These are phyloP conservation scores for Auanema freiburgensis DNA, from an alignment of 2,888 invertebrate genomes.

Conservation along the genomic window DNA sequence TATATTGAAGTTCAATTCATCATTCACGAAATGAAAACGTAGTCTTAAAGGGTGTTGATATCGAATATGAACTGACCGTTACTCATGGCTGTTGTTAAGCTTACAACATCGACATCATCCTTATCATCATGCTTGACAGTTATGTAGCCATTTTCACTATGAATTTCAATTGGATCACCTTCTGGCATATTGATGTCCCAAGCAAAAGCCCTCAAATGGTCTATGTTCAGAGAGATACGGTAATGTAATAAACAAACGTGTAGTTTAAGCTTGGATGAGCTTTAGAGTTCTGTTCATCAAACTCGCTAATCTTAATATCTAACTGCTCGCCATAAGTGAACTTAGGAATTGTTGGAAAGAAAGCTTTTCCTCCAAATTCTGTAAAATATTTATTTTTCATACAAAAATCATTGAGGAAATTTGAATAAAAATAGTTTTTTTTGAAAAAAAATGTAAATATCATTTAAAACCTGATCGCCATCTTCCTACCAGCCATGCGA, in stretches of 20 bases:
- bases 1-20: constrained; percentile 1
- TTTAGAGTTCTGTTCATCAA: constrained; percentile 10
- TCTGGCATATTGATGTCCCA: constrained; percentile 61
- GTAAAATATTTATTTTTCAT: constrained; percentile 6
- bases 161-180: constrained; percentile 57
- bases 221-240: background rate
- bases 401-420: constrained; percentile 2
- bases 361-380: constrained; percentile 37
- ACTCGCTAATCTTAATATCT: constrained; percentile 52
- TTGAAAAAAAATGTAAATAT: background rate
- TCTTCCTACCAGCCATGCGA: constrained; percentile 62
- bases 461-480: constrained; percentile 63
- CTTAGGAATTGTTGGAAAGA: constrained; percentile 64
- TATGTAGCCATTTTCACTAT: constrained; percentile 63
- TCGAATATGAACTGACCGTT: constrained; percentile 44
- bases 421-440: constrained; percentile 4
- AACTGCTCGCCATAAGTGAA: constrained; percentile 64
- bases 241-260: constrained; percentile 47
- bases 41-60: background rate
- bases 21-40: constrained; percentile 3
- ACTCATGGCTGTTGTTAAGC: constrained; percentile 61
- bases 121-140: constrained; percentile 37
- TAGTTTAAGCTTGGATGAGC: constrained; percentile 53
- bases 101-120: constrained; percentile 43
- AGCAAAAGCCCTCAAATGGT: constrained; percentile 57